These are phyloP conservation scores for Papilio polytes DNA, from an alignment of 1,140 invertebrate genomes.

Conservation along the genomic window DNA sequence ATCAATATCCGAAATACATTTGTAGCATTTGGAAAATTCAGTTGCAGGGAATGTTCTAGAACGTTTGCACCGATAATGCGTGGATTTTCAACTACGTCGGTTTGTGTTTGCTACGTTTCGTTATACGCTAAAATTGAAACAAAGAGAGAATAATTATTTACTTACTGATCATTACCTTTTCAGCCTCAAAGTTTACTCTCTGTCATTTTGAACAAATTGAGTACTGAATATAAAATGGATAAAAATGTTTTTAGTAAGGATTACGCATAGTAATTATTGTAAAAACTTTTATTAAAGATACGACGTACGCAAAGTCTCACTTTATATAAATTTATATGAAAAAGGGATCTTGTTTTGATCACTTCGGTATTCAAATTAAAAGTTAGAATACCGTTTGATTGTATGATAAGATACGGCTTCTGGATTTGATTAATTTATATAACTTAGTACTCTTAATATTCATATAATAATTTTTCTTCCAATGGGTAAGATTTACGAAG, in stretches of 20 bases:
- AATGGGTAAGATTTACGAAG: too few species aligned
- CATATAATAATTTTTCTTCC: too few species aligned
- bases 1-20: conserved; percentile 23
- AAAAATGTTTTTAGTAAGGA: neutral
- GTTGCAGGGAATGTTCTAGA: conserved; percentile 14
- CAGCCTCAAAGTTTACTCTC: neutral
- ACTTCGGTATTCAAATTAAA: conserved; percentile 13
- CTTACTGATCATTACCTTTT: neutral
- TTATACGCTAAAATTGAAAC: neutral
- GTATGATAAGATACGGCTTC: neutral
- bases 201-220: neutral
- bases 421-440: neutral
- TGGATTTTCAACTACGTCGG: neutral
- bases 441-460: too few species aligned
- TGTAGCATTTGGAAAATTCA: conserved; percentile 24
- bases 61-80: neutral
- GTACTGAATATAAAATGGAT: neutral
- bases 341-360: neutral
- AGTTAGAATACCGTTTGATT: neutral
- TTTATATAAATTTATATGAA: neutral
- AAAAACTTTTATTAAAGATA: neutral
- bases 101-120: neutral
- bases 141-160: neutral
- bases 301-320: neutral
- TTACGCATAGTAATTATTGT: neutral